Conservation (phyloP, 2,888 invertebrate species). For the Rhagonycha fulva region DNA sequence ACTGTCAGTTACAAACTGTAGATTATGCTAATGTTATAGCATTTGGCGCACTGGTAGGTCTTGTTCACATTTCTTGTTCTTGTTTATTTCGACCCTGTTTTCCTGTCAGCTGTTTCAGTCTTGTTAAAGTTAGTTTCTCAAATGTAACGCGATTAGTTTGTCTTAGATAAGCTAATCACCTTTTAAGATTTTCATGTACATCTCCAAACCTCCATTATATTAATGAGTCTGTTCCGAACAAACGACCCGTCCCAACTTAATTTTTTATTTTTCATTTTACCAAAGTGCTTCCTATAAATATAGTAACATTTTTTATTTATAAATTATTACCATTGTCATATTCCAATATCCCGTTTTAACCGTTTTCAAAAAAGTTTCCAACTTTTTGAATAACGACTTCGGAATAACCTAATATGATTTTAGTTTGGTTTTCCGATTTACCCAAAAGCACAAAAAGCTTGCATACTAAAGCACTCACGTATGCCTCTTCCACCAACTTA, state of each 20-base stretch:
- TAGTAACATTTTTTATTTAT: not conserved
- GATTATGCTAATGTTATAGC: slow-evolving; percentile 30
- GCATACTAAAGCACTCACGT: not conserved
- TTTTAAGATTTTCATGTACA: not conserved
- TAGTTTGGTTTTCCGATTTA: not conserved
- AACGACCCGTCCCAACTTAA: not conserved
- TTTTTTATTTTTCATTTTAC: not conserved
- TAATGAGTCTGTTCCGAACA: not conserved
- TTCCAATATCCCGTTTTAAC: not conserved
- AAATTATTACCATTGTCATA: not conserved
- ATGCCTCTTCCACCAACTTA: not conserved
- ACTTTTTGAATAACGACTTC: not conserved
- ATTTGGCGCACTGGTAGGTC: slow-evolving; percentile 23
- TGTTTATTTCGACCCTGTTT: slow-evolving; percentile 5
- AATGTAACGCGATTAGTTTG: not conserved
- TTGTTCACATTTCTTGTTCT: slow-evolving; percentile 27
- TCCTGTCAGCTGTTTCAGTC: slow-evolving; percentile 9
- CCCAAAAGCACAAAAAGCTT: not conserved
- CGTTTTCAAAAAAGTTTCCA: not conserved
- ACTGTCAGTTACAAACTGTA: slow-evolving; percentile 28
- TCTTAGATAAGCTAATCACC: not conserved
- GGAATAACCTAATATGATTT: not conserved
- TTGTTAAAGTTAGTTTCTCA: slow-evolving; percentile 7
- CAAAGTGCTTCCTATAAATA: not conserved
- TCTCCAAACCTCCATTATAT: not conserved